Evolutionary conservation across 2,888 invertebrate genomes (phyloP).

Genomic region (Cremastinae sp.): DNA sequence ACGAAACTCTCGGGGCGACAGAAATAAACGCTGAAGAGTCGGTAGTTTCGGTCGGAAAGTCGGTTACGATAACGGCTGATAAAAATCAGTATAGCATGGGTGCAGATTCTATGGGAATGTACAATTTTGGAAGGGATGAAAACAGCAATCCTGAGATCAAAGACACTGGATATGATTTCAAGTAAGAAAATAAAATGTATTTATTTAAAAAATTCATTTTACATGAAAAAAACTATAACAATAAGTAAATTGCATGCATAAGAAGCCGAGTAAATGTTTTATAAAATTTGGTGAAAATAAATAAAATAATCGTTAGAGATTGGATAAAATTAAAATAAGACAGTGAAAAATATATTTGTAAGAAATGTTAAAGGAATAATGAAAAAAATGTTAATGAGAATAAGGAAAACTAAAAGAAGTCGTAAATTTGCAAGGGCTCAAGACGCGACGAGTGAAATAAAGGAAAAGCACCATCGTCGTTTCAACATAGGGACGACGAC

Average conservation of each 20-base stretch:
- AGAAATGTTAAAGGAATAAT: too few species aligned
- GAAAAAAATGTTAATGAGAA: background rate
- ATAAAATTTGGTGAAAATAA: too few species aligned
- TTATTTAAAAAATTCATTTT: background rate
- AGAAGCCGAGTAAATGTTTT: too few species aligned
- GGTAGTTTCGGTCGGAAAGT: conserved; percentile 65
- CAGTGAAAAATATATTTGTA: too few species aligned
- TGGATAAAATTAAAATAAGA: too few species aligned
- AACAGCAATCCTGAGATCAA: conserved; percentile 69
- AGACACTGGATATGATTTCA: conserved; percentile 72
- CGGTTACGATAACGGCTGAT: conserved; percentile 69
- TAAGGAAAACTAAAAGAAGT: background rate
- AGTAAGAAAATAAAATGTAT: conserved; percentile 64
- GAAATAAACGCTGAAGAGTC: conserved; percentile 64
- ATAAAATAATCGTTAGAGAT: too few species aligned
- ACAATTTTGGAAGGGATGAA: conserved; percentile 63
- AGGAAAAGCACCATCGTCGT: conserved; percentile 55
- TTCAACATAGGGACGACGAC: conserved; percentile 34
- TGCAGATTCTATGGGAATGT: conserved; percentile 64
- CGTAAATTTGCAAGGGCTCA: conserved; percentile 49
- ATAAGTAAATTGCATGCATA: too few species aligned
- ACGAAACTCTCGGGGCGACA: conserved; percentile 63
- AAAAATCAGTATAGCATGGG: conserved; percentile 73
- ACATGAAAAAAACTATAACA: background rate
- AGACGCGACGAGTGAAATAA: conserved; percentile 48